Evolutionary conservation across 1,140 invertebrate species (phyloP), one percentile per base, ranked within the genome.

Genomic region (Anastrepha ludens): DNA sequence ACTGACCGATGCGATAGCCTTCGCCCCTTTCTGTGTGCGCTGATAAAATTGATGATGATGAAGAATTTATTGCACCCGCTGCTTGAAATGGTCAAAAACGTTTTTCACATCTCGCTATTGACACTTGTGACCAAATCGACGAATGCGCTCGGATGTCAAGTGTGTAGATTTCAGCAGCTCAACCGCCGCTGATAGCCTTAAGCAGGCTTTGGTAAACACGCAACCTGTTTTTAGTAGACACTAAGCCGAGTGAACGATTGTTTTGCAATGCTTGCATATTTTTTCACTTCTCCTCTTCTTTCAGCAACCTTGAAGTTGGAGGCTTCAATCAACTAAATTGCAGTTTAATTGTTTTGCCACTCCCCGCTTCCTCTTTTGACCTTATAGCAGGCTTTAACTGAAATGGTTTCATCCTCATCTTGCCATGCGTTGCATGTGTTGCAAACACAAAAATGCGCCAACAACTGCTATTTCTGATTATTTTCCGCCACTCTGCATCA

Each of bases 101-200:
- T 88, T 88, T 88, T 85, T 85, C 20, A 81, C 47, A 88, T 86
- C 55, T 65, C 74, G 29, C 67, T 88, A 88, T 88, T 88, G 85
- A 88, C 87, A 88, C 87, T 88, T 88, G 87, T 86, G 58, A 41
- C 47, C 74, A 29, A 81, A 81, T 55, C n/a, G 17, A 20, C 55
- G 74, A n/a, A 15, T 81, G 7, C 29, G 29, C 44, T 81, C 20
- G 6, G 74, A 9, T 55, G 50, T 81, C 74, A 81, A 81, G 74
- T 78, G 17, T 78, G 70, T 9, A 7, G 6, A n/a, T 55, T 20
- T 17, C 17, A 5, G 47, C 20, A 50, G 44, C 13, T 47, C 65
- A 29, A 9, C 13, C 64, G 3, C 17, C 29, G 44, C 50, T 78
- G n/a, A 8, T 55, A 81, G 50, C 47, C 3, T 20, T 3, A 81